phyloP scores from a whole-genome alignment of 2,797 vertebrate species.

The Paramormyrops hopkinsi region DNA sequence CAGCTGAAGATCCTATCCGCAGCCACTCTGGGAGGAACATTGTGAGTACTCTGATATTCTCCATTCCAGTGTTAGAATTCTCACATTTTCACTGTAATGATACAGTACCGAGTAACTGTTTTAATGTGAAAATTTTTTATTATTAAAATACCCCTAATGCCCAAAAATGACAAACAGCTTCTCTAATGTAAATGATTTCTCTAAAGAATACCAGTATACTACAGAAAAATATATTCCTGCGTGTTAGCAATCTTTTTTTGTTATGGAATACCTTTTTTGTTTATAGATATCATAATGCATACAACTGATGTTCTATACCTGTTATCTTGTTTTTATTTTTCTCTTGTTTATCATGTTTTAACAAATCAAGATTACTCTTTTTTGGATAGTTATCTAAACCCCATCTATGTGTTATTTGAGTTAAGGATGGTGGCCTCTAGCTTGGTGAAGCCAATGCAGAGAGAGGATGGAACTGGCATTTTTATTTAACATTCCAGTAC shows the following conservation, averaged over 20 bases:
- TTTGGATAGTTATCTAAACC: not conserved
- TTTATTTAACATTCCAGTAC: not conserved
- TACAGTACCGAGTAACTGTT: not conserved
- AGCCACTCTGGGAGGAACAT: constrained; percentile 91
- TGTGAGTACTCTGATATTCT: constrained; percentile 56
- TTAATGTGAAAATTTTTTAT: not conserved
- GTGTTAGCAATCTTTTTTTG: not conserved
- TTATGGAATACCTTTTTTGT: not conserved
- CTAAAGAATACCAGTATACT: not conserved
- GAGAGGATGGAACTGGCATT: not conserved
- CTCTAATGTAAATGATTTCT: not conserved
- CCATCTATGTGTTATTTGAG: not conserved
- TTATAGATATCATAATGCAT: not conserved
- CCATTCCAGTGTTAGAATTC: not conserved
- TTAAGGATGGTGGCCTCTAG: not conserved
- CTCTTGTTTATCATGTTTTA: not conserved
- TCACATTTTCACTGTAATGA: not conserved
- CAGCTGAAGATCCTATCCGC: constrained; percentile 93
- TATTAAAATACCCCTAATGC: not conserved
- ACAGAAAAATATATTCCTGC: not conserved
- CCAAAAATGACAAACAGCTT: not conserved
- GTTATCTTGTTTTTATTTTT: not conserved
- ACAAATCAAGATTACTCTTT: not conserved
- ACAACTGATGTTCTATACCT: not conserved
- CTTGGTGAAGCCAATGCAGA: not conserved